These are phyloP conservation scores for Argyrosomus regius DNA, from an alignment of 2,797 vertebrate genomes.

Conservation along the genomic window DNA sequence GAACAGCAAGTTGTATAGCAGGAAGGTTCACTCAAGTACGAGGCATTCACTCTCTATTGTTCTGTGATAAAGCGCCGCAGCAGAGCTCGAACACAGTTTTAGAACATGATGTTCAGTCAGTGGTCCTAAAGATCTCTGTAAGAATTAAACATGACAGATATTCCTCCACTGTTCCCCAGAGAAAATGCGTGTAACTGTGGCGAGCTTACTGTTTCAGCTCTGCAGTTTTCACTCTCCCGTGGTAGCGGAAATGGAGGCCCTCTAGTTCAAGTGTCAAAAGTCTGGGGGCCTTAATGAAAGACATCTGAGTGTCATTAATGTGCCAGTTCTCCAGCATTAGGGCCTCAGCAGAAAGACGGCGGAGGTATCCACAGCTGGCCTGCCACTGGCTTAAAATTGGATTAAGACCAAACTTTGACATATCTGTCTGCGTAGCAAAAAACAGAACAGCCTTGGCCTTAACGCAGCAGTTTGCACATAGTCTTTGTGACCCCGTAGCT, in stretches of 20 bases:
- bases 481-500: conserved; percentile 10
- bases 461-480: background rate
- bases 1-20: background rate
- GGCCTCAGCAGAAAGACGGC: conserved; percentile 24
- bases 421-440: conserved; percentile 17
- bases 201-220: conserved; percentile 37
- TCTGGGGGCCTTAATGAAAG: conserved; percentile 66
- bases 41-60: background rate
- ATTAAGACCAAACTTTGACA: conserved; percentile 42
- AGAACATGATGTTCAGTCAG: conserved; percentile 29
- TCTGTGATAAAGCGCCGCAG: background rate
- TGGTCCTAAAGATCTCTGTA: background rate
- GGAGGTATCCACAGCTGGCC: conserved; percentile 47
- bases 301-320: conserved; percentile 70
- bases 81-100: background rate
- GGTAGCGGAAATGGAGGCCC: conserved; percentile 54
- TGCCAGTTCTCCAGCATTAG: conserved; percentile 32
- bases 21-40: background rate
- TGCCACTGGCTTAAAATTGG: conserved; percentile 18
- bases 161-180: conserved; percentile 32
- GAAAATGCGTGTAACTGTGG: conserved; percentile 20
- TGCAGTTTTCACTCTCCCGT: conserved; percentile 26
- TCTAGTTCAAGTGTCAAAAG: conserved; percentile 67
- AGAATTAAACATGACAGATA: conserved; percentile 57
- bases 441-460: conserved; percentile 9